A percentile compares a stretch with the other conserved stretches of the same genome.
Evolutionary conservation across 2,113 vertebrate species (phyloP).

Genomic region (Motacilla alba): DNA sequence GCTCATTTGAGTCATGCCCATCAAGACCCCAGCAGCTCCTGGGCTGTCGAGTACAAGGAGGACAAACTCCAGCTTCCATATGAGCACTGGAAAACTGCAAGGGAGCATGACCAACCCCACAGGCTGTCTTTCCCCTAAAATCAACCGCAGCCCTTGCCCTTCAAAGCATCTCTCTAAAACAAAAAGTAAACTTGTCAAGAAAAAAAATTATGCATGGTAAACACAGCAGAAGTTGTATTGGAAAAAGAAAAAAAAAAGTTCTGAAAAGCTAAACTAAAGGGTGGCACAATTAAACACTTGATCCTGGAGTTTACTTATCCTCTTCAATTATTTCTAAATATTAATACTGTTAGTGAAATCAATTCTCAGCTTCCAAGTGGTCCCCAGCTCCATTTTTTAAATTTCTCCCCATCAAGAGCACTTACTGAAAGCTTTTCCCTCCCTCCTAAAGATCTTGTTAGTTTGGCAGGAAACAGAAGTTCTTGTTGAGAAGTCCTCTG

Average conservation of each 20-base stretch:
- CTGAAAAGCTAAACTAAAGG: not conserved
- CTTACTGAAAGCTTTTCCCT: slow-evolving; percentile 11
- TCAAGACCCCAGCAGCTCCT: not conserved
- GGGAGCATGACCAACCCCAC: not conserved
- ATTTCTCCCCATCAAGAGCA: slow-evolving; percentile 26
- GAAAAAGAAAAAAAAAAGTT: not conserved
- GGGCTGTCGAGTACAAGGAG: not conserved
- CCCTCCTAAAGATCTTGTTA: slow-evolving; percentile 16
- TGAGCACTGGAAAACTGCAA: not conserved
- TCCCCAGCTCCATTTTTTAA: not conserved
- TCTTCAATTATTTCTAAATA: slow-evolving; percentile 51
- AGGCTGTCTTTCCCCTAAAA: not conserved
- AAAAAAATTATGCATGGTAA: not conserved
- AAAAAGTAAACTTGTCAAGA: not conserved
- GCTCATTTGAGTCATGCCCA: not conserved
- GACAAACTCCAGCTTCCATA: not conserved
- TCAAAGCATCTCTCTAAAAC: not conserved
- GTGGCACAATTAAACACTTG: not conserved
- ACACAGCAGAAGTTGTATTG: not conserved
- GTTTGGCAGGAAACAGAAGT: slow-evolving; percentile 42
- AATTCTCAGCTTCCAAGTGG: slow-evolving; percentile 15
- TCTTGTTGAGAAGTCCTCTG: slow-evolving; percentile 3
- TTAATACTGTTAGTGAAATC: slow-evolving; percentile 26
- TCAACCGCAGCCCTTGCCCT: not conserved
- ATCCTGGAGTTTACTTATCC: not conserved